Base-by-base conservation (phyloP, 1,140 invertebrate species). In the Papilio helenus region DNA sequence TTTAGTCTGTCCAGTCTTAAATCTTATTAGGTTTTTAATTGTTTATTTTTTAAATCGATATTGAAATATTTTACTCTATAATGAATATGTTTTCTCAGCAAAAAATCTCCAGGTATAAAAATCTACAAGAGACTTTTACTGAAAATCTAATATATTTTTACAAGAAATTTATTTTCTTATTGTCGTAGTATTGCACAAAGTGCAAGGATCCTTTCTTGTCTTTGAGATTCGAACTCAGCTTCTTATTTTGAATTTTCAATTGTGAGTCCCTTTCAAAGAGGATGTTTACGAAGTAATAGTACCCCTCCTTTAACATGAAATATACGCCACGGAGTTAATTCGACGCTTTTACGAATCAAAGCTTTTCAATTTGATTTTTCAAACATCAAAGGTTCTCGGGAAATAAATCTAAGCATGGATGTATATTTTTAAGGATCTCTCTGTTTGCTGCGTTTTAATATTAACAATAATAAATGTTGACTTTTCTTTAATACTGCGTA, bases 261-360 rank as follows among this genome's bases (percentile, higher is more conserved):
- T 73, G 72, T 23, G 20, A 73, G 20, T 49, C 20, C 42, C 7
- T 26, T 46, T 26, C 44, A 44, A 73, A 49, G 72, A 74, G 42
- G 23, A 74, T 74, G n/a, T 44, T 74, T 74, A 74, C 72, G 72
- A 49, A 23, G n/a, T 74, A 74, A 74, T 74, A 49, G n/a, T 26
- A 73, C 39, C 72, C 72, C 42, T 74, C 14, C 72, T 74, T 49
- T 74, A 42, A 49, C n/a, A 51, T 44, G 20, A 74, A 74, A 49
- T 74, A 26, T 74, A 74, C 72, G 23, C 23, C 8, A 74, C 42
- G 72, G n/a, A 26, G 39, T 51, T 46, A 74, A 74, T 49, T 46
- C 42, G 72, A 49, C 23, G 72, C 72, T 49, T 49, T 23, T 51
- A 68, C 61, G 61, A 68, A 68, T 29, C 61, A 68, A 68, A 68